Evolutionary conservation across 2,797 vertebrate genomes (phyloP), one percentile per base, ranked within the genome.

Genomic region (Buphagus erythrorhynchus): DNA sequence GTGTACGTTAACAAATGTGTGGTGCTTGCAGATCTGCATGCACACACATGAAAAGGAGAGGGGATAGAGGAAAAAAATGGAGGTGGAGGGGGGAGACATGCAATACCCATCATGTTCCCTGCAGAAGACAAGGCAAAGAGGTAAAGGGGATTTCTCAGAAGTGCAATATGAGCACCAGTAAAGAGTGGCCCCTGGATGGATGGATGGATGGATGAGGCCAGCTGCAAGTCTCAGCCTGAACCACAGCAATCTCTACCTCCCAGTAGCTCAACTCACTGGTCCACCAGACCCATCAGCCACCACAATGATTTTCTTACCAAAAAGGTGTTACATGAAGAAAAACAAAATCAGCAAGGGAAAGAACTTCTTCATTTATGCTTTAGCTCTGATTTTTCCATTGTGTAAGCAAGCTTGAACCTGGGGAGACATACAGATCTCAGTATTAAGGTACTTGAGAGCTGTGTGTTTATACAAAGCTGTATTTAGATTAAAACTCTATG

Each of bases 401-500:
- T 88, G 57, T 86, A 65, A 93, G 88, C 82, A 88, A 65, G 67
- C 46, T 96, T 40, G 24, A 67, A 54, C 67, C 42, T 45, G 14
- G 35, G 38, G 72, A 92, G 57, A 79, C 18, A 8, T 67, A 31
- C 43, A 87, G 49, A 62, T 91, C 76, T 95, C 74, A 88, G 46
- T 77, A 78, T 81, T 82, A 42, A 95, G 90, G 81, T 90, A 52
- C 55, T 61, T 73, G 42, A 74, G 80, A 94, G 54, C 69, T 89
- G 22, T 74, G 55, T 90, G 86, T 89, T 94, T 97, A 71, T 65
- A 93, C 48, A 82, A 94, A 85, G 42, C 36, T 62, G 52, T 90
- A 94, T 77, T 96, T 96, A 95, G 84, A 94, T 83, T 85, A 94
- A 97, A 97, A 95, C 38, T 67, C 84, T 78, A 91, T 77, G 91